phyloP scores from a whole-genome alignment of 2,113 vertebrate genomes.

The Mormyrus iriodes region DNA sequence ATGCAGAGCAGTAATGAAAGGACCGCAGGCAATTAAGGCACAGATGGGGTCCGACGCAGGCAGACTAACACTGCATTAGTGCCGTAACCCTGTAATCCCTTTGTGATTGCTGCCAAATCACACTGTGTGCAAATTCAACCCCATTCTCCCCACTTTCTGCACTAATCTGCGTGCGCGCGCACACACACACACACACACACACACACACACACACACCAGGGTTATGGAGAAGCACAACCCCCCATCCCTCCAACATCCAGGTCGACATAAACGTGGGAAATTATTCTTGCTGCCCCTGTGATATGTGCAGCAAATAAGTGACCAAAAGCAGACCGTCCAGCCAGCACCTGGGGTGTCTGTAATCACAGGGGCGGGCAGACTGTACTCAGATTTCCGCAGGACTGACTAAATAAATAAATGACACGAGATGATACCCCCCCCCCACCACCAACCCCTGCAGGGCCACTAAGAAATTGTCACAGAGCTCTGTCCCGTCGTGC shows the following conservation, averaged over 20 bases:
- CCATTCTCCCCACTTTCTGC: neutral
- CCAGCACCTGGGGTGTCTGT: neutral
- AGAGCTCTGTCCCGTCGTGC: neutral
- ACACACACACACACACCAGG: neutral
- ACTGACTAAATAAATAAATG: neutral
- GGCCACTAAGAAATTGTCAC: neutral
- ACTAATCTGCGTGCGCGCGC: no score
- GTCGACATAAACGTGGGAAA: neutral
- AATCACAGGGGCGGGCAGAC: neutral
- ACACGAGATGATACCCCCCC: neutral
- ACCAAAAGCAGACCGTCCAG: neutral
- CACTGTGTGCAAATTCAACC: neutral
- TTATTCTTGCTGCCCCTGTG: neutral
- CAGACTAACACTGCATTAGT: constrained; percentile 16
- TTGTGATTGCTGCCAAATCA: constrained; percentile 13
- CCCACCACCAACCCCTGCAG: neutral
- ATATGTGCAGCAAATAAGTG: neutral
- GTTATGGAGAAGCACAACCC: neutral
- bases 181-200: constrained; percentile 7
- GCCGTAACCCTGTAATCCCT: constrained; percentile 23
- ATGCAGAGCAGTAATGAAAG: constrained; percentile 28
- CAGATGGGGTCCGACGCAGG: neutral
- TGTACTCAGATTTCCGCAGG: neutral
- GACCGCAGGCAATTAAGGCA: constrained; percentile 26
- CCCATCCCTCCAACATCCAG: neutral